Percentiles rank a stretch among this genome's conserved stretches.
phyloP scores from a whole-genome alignment of 30 jellyfish, hydroid and myxozoan species.

The Rhopilema esculentum region DNA sequence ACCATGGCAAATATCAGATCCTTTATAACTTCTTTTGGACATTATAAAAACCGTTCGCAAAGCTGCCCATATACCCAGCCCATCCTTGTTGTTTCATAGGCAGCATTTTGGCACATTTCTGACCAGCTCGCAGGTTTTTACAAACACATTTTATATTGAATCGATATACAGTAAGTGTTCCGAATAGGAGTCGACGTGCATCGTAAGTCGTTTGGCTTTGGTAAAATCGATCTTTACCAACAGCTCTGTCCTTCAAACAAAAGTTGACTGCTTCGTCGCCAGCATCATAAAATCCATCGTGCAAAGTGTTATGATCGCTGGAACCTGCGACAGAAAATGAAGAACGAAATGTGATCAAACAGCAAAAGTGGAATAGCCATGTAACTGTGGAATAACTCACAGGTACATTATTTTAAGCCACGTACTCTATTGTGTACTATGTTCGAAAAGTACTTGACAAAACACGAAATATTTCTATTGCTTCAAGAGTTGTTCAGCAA shows the following conservation, averaged over 20 bases:
- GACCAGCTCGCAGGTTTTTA: conserved; percentile 20
- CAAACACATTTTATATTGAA: conserved; percentile 84
- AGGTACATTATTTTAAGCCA: too few species aligned
- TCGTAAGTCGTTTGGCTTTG: conserved; percentile 79
- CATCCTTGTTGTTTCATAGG: conserved; percentile 95
- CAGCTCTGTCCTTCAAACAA: conserved; percentile 78
- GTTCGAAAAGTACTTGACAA: too few species aligned
- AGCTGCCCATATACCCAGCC: conserved; percentile 97
- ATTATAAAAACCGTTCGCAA: conserved; percentile 87
- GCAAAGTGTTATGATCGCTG: not conserved
- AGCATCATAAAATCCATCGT: conserved; percentile 82
- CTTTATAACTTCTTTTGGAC: conserved; percentile 14
- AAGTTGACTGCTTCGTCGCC: conserved; percentile 97
- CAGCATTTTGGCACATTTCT: conserved; percentile 83
- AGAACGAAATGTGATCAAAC: not conserved
- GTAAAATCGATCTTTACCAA: conserved; percentile 25
- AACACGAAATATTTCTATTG: too few species aligned
- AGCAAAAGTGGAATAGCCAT: not conserved
- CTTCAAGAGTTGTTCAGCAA: too few species aligned
- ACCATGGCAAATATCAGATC: not conserved
- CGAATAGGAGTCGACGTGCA: conserved; percentile 77
- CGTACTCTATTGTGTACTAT: too few species aligned
- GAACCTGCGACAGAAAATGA: too few species aligned
- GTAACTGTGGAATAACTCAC: too few species aligned
- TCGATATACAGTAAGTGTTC: conserved; percentile 86